Evolutionary conservation across 2,113 vertebrate genomes (phyloP).

Genomic region (Ornithorhynchus anatinus): DNA sequence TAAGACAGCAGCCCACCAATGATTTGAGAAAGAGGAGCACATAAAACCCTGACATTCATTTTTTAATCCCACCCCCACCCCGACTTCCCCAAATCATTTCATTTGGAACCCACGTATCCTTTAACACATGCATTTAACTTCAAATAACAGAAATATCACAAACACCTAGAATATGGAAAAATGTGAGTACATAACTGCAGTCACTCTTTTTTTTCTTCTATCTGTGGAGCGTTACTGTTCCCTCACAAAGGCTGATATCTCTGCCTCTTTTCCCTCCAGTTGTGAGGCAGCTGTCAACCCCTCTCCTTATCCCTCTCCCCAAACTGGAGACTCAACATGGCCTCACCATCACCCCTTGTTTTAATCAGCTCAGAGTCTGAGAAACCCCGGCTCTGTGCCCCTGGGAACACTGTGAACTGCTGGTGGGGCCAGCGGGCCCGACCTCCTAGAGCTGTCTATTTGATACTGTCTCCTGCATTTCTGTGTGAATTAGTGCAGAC

Average conservation of each 20-base stretch:
- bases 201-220: too few relatives aligned
- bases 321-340: conserved; percentile 64
- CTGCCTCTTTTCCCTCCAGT: conserved; percentile 61
- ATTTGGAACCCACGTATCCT: neutral
- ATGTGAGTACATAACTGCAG: too few relatives aligned
- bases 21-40: neutral
- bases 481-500: conserved; percentile 60
- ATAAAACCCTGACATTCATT: too few relatives aligned
- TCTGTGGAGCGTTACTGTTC: conserved; percentile 19
- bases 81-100: too few relatives aligned
- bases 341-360: conserved; percentile 69
- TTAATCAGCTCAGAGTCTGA: conserved; percentile 75
- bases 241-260: conserved; percentile 48
- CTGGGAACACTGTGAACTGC: conserved; percentile 62
- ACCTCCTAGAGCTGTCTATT: conserved; percentile 66
- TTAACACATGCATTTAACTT: neutral
- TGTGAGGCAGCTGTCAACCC: conserved; percentile 72
- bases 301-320: conserved; percentile 52
- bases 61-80: too few relatives aligned
- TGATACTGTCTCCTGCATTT: conserved; percentile 70
- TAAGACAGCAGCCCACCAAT: neutral
- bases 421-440: conserved; percentile 61
- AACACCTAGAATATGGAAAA: neutral
- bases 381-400: conserved; percentile 64
- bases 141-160: neutral